Evolutionary conservation across 92 coral and sea anemone genomes (phyloP).

Genomic region (Actinostola sp.): DNA sequence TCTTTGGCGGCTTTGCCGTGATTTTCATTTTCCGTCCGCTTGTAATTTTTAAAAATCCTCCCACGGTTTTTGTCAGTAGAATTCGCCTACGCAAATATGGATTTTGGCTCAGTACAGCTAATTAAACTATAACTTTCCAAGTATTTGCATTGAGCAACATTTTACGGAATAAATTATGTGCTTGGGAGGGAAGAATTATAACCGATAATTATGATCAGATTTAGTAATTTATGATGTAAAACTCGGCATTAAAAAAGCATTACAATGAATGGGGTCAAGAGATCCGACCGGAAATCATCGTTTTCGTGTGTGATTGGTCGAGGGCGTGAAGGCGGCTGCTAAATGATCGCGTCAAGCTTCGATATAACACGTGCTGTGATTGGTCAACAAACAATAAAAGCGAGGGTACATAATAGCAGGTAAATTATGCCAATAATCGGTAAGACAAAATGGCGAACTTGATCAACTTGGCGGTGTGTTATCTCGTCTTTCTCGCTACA

Average conservation of each 20-base stretch:
- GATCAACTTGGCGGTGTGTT: not conserved
- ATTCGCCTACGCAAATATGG: no score
- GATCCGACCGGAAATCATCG: conserved; percentile 27
- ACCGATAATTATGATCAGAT: no score
- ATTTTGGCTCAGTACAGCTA: no score
- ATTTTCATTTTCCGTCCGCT: no score
- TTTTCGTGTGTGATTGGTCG: conserved; percentile 24
- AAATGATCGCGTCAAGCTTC: not conserved
- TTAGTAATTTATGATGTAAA: no score
- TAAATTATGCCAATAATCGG: conserved; percentile 14
- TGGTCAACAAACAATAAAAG: conserved; percentile 28
- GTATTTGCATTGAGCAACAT: no score
- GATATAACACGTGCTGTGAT: conserved; percentile 14
- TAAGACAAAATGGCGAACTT: conserved; percentile 40
- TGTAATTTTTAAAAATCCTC: no score
- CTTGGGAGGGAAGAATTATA: no score
- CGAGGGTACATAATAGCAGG: conserved; percentile 11
- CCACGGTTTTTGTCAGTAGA: no score
- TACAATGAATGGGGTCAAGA: not conserved
- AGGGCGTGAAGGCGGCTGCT: conserved; percentile 41
- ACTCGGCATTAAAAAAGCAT: not conserved
- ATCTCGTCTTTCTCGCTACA: conserved; percentile 8
- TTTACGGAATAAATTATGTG: no score
- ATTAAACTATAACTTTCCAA: no score
- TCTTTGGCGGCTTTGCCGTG: no score